Evolutionary conservation across 2,888 invertebrate genomes (phyloP), one percentile per base, ranked within the genome.

Genomic region (Disparrhopalites patrizii): DNA sequence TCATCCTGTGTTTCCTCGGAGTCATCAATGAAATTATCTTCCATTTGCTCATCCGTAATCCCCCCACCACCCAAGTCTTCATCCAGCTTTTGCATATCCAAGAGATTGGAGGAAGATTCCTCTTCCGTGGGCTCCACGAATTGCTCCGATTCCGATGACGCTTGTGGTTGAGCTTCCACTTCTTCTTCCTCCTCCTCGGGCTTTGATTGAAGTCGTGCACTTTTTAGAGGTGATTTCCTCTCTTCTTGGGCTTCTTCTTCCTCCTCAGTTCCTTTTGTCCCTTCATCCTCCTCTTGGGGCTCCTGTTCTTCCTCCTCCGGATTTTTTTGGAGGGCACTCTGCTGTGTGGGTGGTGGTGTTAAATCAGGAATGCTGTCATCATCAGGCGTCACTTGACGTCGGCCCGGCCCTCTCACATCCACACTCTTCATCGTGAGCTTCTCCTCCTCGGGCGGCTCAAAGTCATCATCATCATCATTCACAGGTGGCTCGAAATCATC

Each of bases 201-300:
- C n/a, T n/a, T n/a, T n/a, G n/a, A n/a, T n/a, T n/a, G n/a, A n/a
- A n/a, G n/a, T n/a, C n/a, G n/a, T n/a, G n/a, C n/a, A n/a, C n/a
- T n/a, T n/a, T n/a, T n/a, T n/a, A n/a, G n/a, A n/a, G n/a, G n/a
- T n/a, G n/a, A n/a, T n/a, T n/a, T n/a, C n/a, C n/a, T n/a, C 18
- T 52, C 38, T n/a, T 54, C 31, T 54, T 33, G 13, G 13, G 58
- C 50, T 20, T 66, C 65, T 38, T 47, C 31, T 7, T 30, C 31
- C 25, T 55, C 56, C 27, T 57, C 56, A 13, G n/a, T 33, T 28
- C n/a, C 47, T 28, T 43, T 50, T 13, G n/a, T 28, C 40, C 79
- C 78, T 8, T 80, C 80, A 68, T 80, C 78, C n/a, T 81, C 80
- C 28, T 79, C 76, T 28, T 79, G 51, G 7, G 66, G 43, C 27